Evolutionary conservation across 2,113 vertebrate species (phyloP).

Genomic region (Hydrochoerus hydrochaeris): DNA sequence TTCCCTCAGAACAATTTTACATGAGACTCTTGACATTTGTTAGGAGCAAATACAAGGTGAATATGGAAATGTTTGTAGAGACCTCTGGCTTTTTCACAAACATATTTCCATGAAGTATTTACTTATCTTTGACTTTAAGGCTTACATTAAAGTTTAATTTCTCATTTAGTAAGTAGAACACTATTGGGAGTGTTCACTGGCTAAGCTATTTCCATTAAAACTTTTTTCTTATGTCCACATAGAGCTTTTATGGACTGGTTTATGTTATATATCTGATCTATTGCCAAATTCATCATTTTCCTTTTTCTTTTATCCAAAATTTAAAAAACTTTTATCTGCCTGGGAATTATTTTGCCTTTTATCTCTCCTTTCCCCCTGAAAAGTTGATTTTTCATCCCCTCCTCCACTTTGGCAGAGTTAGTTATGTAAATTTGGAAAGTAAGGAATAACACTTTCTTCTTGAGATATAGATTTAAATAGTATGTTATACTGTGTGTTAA

Average conservation of each 20-base stretch:
- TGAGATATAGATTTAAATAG: background rate
- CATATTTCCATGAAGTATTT: slow-evolving; percentile 45
- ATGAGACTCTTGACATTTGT: slow-evolving; percentile 29
- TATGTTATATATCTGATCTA: background rate
- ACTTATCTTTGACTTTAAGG: slow-evolving; percentile 15
- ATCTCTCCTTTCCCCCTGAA: background rate
- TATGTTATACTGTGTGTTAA: background rate
- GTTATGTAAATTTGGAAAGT: background rate
- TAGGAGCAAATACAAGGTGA: slow-evolving; percentile 61
- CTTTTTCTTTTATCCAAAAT: background rate
- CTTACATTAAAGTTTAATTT: slow-evolving; percentile 33
- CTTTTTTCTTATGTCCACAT: background rate
- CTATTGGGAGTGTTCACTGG: background rate
- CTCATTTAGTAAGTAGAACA: background rate
- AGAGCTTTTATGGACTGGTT: background rate
- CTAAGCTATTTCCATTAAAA: slow-evolving; percentile 13
- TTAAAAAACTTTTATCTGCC: background rate
- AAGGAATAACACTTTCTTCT: background rate
- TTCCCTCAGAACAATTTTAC: slow-evolving; percentile 37
- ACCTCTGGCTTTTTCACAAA: slow-evolving; percentile 53
- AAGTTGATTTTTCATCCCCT: background rate
- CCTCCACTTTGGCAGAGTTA: background rate
- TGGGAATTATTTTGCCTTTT: background rate
- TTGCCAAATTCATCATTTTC: background rate
- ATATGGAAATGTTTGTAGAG: slow-evolving; percentile 46